Percentiles rank a stretch among this genome's conserved stretches.
Conservation (phyloP, 2,113 vertebrate species). For the Cnemophilus loriae region DNA sequence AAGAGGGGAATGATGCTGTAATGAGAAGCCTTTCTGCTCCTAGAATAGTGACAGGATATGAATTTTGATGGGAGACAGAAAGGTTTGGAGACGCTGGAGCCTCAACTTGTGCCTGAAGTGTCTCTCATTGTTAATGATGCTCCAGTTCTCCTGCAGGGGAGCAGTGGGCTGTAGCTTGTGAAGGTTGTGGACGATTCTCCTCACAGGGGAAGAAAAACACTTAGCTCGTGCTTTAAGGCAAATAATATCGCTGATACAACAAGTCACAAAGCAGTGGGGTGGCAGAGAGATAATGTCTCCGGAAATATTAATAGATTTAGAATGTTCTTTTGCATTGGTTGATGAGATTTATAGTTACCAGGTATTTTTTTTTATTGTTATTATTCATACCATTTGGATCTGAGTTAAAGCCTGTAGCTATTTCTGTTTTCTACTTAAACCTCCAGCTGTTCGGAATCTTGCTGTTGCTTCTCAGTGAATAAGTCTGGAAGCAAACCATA, state of each 20-base stretch:
- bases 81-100: constrained; percentile 75
- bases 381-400: constrained; percentile 75
- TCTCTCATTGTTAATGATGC: constrained; percentile 81
- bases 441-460: constrained; percentile 76
- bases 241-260: constrained; percentile 80
- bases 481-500: constrained; percentile 63
- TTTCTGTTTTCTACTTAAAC: constrained; percentile 79
- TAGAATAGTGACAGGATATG: constrained; percentile 79
- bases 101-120: constrained; percentile 79
- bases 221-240: constrained; percentile 83
- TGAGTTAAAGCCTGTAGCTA: constrained; percentile 74
- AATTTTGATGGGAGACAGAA: constrained; percentile 82
- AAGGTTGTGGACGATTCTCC: constrained; percentile 76
- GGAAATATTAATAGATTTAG: constrained; percentile 83
- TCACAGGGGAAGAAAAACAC: constrained; percentile 79
- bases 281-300: constrained; percentile 78
- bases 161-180: constrained; percentile 77
- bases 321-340: constrained; percentile 77
- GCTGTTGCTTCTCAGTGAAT: constrained; percentile 61
- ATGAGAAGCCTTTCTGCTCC: constrained; percentile 84
- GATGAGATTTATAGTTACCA: constrained; percentile 82
- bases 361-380: constrained; percentile 72
- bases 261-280: constrained; percentile 81
- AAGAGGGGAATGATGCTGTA: constrained; percentile 83
- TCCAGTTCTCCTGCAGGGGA: constrained; percentile 77